Evolutionary conservation across 2,113 vertebrate species (phyloP).

Genomic region (Meles meles): DNA sequence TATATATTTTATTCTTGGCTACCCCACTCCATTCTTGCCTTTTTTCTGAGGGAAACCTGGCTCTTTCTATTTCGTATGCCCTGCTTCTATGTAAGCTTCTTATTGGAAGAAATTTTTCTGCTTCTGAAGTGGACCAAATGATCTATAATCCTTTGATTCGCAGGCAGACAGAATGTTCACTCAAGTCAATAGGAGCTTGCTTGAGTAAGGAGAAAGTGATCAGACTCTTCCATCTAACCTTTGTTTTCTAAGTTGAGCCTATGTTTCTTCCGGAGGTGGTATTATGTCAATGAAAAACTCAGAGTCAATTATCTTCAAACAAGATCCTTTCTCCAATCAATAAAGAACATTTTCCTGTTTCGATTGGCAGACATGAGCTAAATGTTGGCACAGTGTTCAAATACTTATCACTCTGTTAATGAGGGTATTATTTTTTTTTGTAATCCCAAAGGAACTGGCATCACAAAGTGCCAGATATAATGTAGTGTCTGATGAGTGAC

Average conservation of each 20-base stretch:
- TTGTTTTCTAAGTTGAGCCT: constrained; percentile 52
- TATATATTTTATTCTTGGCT: background rate
- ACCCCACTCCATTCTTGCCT: fast-evolving
- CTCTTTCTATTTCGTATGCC: background rate
- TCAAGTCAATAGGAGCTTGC: constrained; percentile 2
- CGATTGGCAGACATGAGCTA: constrained; percentile 30
- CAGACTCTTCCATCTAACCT: constrained; percentile 1
- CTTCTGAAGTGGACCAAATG: background rate
- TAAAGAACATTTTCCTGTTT: constrained; percentile 62
- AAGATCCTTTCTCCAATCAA: constrained; percentile 49
- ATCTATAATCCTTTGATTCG: constrained; percentile 56
- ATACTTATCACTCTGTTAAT: constrained; percentile 62
- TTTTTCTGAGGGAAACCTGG: background rate
- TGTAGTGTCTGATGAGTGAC: constrained; percentile 14
- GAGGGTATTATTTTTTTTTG: constrained; percentile 14
- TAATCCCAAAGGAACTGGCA: constrained; percentile 15
- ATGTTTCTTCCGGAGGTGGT: constrained; percentile 50
- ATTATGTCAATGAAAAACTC: constrained; percentile 49
- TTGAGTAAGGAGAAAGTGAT: constrained; percentile 53
- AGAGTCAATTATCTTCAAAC: constrained; percentile 52
- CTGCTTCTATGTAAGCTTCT: background rate
- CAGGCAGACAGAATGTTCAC: background rate
- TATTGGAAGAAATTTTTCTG: background rate
- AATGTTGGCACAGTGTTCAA: constrained; percentile 53
- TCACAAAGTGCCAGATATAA: constrained; percentile 27